Conservation (phyloP, 2,797 vertebrate species). For the Syngnathus acus region DNA sequence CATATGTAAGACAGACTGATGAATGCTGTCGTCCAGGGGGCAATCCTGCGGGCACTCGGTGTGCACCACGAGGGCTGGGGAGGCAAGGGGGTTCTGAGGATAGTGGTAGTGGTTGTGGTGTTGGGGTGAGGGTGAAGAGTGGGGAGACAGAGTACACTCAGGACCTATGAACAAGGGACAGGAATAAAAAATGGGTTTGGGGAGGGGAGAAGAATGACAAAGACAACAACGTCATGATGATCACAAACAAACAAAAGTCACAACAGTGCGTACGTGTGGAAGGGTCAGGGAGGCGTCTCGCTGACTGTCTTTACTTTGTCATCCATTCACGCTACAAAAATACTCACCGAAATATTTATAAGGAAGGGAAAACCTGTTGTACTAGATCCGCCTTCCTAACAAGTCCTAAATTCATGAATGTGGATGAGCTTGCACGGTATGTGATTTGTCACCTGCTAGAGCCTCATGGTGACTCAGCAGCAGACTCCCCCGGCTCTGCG, state of each 20-base stretch:
- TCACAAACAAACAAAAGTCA: slow-evolving; percentile 37
- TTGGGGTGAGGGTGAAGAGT: slow-evolving; percentile 61
- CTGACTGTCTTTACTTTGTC: background rate
- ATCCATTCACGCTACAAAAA: background rate
- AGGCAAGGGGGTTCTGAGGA: slow-evolving; percentile 68
- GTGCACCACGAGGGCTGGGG: slow-evolving; percentile 74
- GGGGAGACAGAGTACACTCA: slow-evolving; percentile 66
- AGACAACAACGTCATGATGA: slow-evolving; percentile 28
- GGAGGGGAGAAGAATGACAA: slow-evolving; percentile 37
- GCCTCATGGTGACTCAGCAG: slow-evolving; percentile 83
- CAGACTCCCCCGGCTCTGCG: slow-evolving; percentile 75
- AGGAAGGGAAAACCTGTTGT: background rate
- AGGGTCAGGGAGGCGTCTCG: background rate
- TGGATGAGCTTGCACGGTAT: background rate
- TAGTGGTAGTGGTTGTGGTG: slow-evolving; percentile 53
- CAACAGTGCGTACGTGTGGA: slow-evolving; percentile 7
- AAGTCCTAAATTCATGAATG: background rate
- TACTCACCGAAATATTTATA: background rate
- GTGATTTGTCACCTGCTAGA: slow-evolving; percentile 77
- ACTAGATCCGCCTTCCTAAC: background rate
- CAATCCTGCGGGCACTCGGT: slow-evolving; percentile 67
- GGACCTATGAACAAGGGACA: slow-evolving; percentile 67
- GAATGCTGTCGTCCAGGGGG: slow-evolving; percentile 75
- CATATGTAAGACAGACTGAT: slow-evolving; percentile 75
- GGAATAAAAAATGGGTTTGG: slow-evolving; percentile 49